These are phyloP conservation scores for Dermolepida albohirtum DNA, from an alignment of 2,888 invertebrate species.

Conservation along the genomic window DNA sequence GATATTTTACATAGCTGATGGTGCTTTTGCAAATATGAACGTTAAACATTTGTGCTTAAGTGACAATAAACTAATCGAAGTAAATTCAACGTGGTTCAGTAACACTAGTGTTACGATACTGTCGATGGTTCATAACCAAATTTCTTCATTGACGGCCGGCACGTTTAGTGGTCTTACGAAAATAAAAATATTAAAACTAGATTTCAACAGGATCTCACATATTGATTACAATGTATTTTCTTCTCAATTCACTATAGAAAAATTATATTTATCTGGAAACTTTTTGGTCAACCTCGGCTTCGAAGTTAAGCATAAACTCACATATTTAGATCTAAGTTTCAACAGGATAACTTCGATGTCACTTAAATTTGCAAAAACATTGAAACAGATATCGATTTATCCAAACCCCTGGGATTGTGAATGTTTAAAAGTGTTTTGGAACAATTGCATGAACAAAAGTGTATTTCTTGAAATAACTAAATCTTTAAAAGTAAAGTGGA, in stretches of 20 bases:
- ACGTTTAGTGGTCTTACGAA: neutral
- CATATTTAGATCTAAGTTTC: conserved; percentile 4
- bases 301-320: conserved; percentile 1
- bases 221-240: conserved; percentile 13
- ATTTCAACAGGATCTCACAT: conserved; percentile 8
- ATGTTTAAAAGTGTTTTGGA: conserved; percentile 13
- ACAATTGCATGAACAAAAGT: neutral
- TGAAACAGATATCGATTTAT: neutral
- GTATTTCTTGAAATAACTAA: neutral
- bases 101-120: neutral
- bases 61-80: neutral
- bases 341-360: conserved; percentile 12
- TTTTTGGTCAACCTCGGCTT: neutral
- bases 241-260: neutral
- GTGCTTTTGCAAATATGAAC: conserved; percentile 9
- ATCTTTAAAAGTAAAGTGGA: neutral
- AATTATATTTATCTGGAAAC: conserved; percentile 25
- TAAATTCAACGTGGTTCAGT: conserved; percentile 22
- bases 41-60: conserved; percentile 11
- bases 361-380: neutral
- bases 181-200: conserved; percentile 17
- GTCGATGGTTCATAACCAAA: conserved; percentile 13
- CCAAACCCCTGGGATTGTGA: conserved; percentile 14
- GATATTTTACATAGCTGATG: conserved; percentile 9
- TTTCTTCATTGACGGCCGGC: neutral